A percentile compares a stretch with the other conserved stretches of the same genome.
These are phyloP conservation scores for Galerucella nymphaeae DNA, from an alignment of 2,888 invertebrate species.

Conservation along the genomic window DNA sequence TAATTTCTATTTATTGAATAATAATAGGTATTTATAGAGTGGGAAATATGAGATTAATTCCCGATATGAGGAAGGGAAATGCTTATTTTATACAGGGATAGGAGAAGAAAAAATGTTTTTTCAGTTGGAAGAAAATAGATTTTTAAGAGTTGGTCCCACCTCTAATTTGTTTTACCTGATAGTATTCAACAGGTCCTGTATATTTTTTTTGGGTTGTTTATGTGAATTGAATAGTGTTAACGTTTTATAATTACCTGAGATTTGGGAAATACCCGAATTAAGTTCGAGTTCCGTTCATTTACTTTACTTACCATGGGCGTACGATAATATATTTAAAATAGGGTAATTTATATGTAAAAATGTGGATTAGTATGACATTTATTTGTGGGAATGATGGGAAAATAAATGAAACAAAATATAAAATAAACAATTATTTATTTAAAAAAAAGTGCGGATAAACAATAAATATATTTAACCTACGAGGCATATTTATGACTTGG, in stretches of 20 bases:
- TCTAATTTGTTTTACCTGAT: not conserved
- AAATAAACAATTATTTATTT: slow-evolving; percentile 22
- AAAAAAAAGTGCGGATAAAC: slow-evolving; percentile 20
- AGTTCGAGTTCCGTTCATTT: not conserved
- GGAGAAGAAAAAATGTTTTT: too few species aligned
- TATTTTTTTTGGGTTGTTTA: not conserved
- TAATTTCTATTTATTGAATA: not conserved
- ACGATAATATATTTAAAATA: too few species aligned
- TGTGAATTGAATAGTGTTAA: not conserved
- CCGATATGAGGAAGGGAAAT: too few species aligned
- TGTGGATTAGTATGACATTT: too few species aligned
- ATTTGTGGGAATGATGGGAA: not conserved
- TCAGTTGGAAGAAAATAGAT: too few species aligned
- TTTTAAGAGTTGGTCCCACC: not conserved
- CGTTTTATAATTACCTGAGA: not conserved
- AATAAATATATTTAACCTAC: slow-evolving; percentile 10
- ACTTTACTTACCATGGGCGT: too few species aligned
- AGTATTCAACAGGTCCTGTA: slow-evolving; percentile 3
- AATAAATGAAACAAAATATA: slow-evolving; percentile 6
- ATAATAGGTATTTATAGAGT: too few species aligned
- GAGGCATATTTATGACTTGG: slow-evolving; percentile 14
- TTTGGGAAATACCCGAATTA: not conserved
- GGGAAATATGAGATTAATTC: too few species aligned
- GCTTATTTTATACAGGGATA: too few species aligned
- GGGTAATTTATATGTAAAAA: too few species aligned